Percentiles rank a stretch among this genome's conserved stretches.
phyloP scores from a whole-genome alignment of 2,888 invertebrate species.

The Chymomyza procnemis region DNA sequence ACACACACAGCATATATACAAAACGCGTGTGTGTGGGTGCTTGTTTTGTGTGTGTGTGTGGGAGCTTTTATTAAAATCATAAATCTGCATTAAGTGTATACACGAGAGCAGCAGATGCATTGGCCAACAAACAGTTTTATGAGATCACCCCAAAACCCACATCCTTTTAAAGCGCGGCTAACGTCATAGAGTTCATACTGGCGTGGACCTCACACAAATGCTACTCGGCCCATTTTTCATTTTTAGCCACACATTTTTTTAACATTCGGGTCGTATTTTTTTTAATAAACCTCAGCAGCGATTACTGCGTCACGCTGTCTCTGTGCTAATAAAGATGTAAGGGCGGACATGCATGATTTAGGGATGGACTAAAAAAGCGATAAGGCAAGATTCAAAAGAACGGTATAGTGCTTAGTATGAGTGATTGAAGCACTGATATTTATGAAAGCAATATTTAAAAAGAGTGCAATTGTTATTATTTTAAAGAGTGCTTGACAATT shows the following conservation, averaged over 20 bases:
- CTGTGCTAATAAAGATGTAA: neutral
- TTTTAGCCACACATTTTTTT: constrained; percentile 44
- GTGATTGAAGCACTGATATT: neutral
- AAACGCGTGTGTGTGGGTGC: neutral
- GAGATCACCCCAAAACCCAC: constrained; percentile 20
- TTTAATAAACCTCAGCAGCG: constrained; percentile 61
- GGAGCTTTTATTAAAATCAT: constrained; percentile 63
- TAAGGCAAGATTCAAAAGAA: constrained; percentile 2
- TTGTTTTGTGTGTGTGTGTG: constrained; percentile 13
- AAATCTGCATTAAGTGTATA: constrained; percentile 62
- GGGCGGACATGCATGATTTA: neutral
- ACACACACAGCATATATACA: constrained; percentile 1
- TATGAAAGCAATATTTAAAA: constrained; percentile 8
- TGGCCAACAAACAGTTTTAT: constrained; percentile 29
- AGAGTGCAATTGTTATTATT: neutral
- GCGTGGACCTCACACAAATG: neutral
- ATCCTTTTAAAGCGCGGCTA: no score
- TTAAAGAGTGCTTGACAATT: no score
- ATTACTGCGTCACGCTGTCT: constrained; percentile 20
- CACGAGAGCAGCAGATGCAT: neutral
- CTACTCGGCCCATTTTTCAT: constrained; percentile 58
- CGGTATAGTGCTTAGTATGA: neutral
- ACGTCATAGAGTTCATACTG: neutral
- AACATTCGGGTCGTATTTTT: constrained; percentile 22
- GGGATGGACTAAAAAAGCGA: neutral